A percentile compares a stretch with the other conserved stretches of the same genome.
phyloP scores from a whole-genome alignment of 1,140 invertebrate species.

The Drosophila bipectinata region DNA sequence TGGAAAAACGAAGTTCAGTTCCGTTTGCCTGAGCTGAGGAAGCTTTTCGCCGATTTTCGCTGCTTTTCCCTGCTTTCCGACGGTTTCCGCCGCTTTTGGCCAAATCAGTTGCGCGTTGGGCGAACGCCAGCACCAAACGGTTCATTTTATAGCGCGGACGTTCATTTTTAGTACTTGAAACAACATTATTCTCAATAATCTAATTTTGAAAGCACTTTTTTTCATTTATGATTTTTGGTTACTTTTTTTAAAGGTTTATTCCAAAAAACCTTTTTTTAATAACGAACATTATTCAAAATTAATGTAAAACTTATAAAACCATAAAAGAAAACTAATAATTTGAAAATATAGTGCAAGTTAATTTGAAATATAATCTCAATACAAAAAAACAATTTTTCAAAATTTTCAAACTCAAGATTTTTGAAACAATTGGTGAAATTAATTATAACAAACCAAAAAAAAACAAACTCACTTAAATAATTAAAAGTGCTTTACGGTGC shows the following conservation, averaged over 20 bases:
- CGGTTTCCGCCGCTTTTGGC: conserved; percentile 34
- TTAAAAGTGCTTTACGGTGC: conserved; percentile 4
- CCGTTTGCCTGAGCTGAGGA: conserved; percentile 2
- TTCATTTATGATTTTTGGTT: background rate
- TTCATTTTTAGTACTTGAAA: conserved; percentile 8
- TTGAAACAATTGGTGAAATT: no score
- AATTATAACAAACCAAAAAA: background rate
- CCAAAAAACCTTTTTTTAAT: background rate
- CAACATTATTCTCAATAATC: conserved; percentile 12
- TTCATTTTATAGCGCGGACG: conserved; percentile 39
- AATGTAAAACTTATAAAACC: background rate
- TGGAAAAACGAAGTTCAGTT: conserved; percentile 46
- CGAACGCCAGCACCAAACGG: conserved; percentile 61
- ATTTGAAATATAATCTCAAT: no score
- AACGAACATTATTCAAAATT: background rate
- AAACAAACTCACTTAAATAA: background rate
- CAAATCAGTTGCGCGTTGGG: conserved; percentile 71
- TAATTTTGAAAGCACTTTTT: conserved; percentile 3
- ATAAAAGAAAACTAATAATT: background rate
- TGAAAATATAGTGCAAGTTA: no score
- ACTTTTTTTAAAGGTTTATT: background rate
- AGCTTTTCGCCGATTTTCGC: conserved; percentile 45
- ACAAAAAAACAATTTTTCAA: no score
- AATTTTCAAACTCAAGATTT: no score
- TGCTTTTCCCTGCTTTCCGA: conserved; percentile 18